Evolutionary conservation across 2,797 vertebrate genomes (phyloP), one percentile per base, ranked within the genome.

Genomic region (Lophius americanus): DNA sequence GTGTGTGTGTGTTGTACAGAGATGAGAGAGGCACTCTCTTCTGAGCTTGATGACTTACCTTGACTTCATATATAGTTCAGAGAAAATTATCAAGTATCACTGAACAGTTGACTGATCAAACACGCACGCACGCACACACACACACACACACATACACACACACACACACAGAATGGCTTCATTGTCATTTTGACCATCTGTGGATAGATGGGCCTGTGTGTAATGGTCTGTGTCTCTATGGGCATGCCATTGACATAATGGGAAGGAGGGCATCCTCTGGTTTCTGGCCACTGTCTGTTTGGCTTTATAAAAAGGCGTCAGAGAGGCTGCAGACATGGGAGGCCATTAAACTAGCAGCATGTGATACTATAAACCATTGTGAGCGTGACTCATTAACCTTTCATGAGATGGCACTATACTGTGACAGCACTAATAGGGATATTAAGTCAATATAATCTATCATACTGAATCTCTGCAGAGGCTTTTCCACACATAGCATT

Each of bases 301-400:
- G 78, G 68, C 48, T 76, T 82, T 69, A 84, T 84, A 58, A 84
- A 72, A 76, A 75, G 23, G 73, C 73, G 70, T 73, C 68, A 49
- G 10, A 5, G 50, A 53, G 54, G 55, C 71, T 48, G 76, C 73
- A 65, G 59, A 78, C 76, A 71, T 49, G 37, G 12, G 55, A 71
- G 61, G 57, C n/a, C 57, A 68, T 84, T 82, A 71, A 80, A 83
- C 50, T 67, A 38, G 47, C 81, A 64, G 64, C 66, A 13, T 72
- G 68, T 79, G 77, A 88, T 78, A 52, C 61, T 38, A 75, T 78
- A 63, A 65, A 81, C 37, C 61, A 70, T 38, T 53, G 44, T 68
- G 64, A 52, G 62, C 49, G 67, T 79, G 78, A 70, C 75, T 77
- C 79, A 83, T 91, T 91, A 90, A 91, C 85, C 83, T 67, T 70